Evolutionary conservation across 1,140 invertebrate genomes (phyloP), one percentile per base, ranked within the genome.

Genomic region (Calliphora vicina): DNA sequence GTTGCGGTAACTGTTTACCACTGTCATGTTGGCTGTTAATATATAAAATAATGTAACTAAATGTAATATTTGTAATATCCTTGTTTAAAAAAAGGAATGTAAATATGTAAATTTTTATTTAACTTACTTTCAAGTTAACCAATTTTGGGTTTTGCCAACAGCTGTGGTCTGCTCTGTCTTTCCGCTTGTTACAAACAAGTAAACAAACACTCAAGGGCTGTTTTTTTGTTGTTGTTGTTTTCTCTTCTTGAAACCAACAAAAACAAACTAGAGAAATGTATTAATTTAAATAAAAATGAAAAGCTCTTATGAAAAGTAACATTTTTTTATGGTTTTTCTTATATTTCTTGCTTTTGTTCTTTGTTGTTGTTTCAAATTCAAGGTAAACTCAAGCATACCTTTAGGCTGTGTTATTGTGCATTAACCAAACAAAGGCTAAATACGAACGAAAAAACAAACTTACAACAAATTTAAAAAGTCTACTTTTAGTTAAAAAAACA

Each of bases 261-360:
- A 20, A 67, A 23, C 57, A 67, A 23, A 67, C 20, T n/a, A 67
- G 10, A 67, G 23, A 23, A 45, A 6, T 45, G 43, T 45, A 45
- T 45, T 45, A 45, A 45, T 45, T 45, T 45, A 45, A 45, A 45
- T 17, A 45, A 45, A 76, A 35, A 35, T 76, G 73, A 35, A 35
- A 27, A 76, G n/a, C 73, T 76, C 35, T 76, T 76, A 29, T 76
- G 25, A 29, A 76, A 76, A 76, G 73, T 76, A 76, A 76, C 73
- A 43, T 73, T 73, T 27, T n/a, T 73, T 13, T 17, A 20, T 29
- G 2, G 25, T 73, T 20, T 29, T 73, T 73, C 72, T 4, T 73
- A 13, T 20, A 35, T 2, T 26, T 76, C 20, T 42, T 76, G 2
- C n/a, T 73, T 73, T 20, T 73, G 2, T 73, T 5, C 27, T 73